Evolutionary conservation across 1,140 invertebrate species (phyloP), one percentile per base, ranked within the genome.

Genomic region (Eriocheir sinensis): DNA sequence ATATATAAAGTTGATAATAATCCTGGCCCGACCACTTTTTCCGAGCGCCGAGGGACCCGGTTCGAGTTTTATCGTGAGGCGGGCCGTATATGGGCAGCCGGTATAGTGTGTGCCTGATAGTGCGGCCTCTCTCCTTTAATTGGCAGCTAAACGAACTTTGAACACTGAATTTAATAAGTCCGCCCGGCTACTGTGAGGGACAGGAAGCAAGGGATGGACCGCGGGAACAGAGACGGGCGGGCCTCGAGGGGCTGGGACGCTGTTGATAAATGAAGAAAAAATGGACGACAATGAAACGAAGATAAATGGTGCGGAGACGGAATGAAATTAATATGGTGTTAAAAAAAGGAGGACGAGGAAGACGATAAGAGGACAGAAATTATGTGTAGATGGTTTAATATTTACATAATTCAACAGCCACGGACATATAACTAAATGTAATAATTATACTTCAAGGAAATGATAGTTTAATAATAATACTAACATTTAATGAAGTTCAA

Each of bases 131-230:
- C 41, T 91, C 40, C 53, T 94, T 94, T 94, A 94, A 94, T 94
- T 94, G 94, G 94, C 94, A 91, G 89, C 85, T 94, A 94, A 94
- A 86, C 94, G 89, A 91, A 94, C 94, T 94, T 94, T 91, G 94
- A 94, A 60, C 89, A 92, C 32, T 91, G 90, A 91, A 91, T 94
- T 90, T 91, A 94, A 91, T 91, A 94, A 91, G 89, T 81, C 53
- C 40, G 48, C 36, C 41, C n/a, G 79, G 91, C 81, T 85, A 81
- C 92, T 89, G 86, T 89, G 53, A 44, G 86, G 85, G 41, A 44
- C 80, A 30, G 80, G 83, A 79, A 53, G 91, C 40, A 41, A 53
- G 79, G 79, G 27, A 83, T n/a, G 38, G 53, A 92, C 34, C 44
- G 41, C 80, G 48, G 90, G 48, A 89, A 72, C 60, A 72, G 4